A percentile compares a stretch with the other conserved stretches of the same genome.
phyloP scores from a whole-genome alignment of 2,888 invertebrate genomes.

The Helicoverpa assulta region DNA sequence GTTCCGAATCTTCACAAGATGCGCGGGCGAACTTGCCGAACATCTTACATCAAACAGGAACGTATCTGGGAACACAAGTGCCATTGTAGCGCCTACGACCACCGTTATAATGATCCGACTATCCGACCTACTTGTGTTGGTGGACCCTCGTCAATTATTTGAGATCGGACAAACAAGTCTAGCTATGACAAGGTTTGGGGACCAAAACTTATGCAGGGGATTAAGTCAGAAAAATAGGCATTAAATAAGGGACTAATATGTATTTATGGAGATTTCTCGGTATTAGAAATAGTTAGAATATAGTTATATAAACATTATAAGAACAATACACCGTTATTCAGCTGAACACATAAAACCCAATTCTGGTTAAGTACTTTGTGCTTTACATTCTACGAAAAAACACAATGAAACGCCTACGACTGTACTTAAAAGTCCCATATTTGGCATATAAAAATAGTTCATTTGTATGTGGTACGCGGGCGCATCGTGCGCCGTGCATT shows the following conservation, averaged over 20 bases:
- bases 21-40: slow-evolving; percentile 62
- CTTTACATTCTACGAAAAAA: slow-evolving; percentile 43
- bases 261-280: no score
- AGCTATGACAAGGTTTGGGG: slow-evolving; percentile 13
- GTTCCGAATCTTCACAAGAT: slow-evolving; percentile 32
- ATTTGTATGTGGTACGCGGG: slow-evolving; percentile 70
- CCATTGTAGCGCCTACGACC: slow-evolving; percentile 70
- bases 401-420: slow-evolving; percentile 41
- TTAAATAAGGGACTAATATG: no score
- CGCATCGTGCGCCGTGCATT: slow-evolving; percentile 67
- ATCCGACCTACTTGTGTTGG: slow-evolving; percentile 64
- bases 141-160: slow-evolving; percentile 32
- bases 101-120: slow-evolving; percentile 71
- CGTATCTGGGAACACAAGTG: slow-evolving; percentile 67
- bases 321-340: not conserved
- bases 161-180: slow-evolving; percentile 21
- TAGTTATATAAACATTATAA: slow-evolving; percentile 1
- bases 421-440: slow-evolving; percentile 59
- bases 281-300: no score
- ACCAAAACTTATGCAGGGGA: no score
- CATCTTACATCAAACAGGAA: slow-evolving; percentile 65
- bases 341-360: slow-evolving; percentile 1
- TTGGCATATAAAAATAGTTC: slow-evolving; percentile 69
- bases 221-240: no score
- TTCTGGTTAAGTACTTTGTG: slow-evolving; percentile 1